Evolutionary conservation across 2,888 invertebrate genomes (phyloP).

Genomic region (Lepidonotus clava): DNA sequence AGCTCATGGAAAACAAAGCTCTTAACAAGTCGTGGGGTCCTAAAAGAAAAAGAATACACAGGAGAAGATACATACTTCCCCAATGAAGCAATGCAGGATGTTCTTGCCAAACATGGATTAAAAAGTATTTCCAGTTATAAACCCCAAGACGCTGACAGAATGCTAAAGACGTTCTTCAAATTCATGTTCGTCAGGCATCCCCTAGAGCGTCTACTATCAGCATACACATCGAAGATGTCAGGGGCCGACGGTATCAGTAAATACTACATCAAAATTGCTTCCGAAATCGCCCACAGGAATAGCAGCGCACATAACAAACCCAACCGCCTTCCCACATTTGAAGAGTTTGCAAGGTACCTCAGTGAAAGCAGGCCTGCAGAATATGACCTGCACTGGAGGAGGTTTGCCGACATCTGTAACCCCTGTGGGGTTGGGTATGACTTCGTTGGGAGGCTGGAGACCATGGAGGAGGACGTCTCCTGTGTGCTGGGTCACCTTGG

Average conservation of each 20-base stretch:
- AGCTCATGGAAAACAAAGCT: neutral
- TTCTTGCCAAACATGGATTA: neutral
- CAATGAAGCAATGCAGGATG: neutral
- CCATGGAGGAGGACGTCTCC: neutral
- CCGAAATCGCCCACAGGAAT: neutral
- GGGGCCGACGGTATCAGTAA: neutral
- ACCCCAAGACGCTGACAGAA: neutral
- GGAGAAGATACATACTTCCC: too few relatives aligned
- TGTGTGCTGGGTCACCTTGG: neutral
- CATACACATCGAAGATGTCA: neutral
- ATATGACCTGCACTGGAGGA: neutral
- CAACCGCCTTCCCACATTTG: neutral
- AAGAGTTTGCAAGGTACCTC: neutral
- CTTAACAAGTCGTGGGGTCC: neutral
- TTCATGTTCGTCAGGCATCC: neutral
- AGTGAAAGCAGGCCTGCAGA: neutral
- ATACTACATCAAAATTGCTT: neutral
- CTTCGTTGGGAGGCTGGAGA: neutral
- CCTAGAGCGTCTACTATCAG: neutral
- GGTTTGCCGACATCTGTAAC: neutral
- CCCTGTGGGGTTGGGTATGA: slow-evolving; percentile 3
- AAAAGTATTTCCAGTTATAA: neutral
- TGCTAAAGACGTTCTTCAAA: neutral
- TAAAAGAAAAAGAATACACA: neutral
- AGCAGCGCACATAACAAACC: neutral